These are phyloP conservation scores for Cacatua alba DNA, from an alignment of 2,113 vertebrate species.

Conservation along the genomic window DNA sequence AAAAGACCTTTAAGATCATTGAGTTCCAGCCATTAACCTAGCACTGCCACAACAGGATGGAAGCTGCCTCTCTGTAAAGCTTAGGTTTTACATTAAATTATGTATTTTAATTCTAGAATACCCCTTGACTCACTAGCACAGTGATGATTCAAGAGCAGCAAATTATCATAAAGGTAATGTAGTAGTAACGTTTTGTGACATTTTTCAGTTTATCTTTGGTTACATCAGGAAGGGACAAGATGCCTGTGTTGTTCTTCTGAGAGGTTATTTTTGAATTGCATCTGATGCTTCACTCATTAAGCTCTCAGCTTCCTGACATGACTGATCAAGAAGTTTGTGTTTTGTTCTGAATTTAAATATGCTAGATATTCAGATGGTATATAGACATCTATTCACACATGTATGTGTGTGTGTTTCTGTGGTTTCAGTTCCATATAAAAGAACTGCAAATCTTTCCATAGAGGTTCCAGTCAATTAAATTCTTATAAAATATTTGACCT, in stretches of 20 bases:
- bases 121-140: neutral
- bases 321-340: neutral
- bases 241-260: neutral
- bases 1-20: neutral
- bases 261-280: neutral
- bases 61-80: neutral
- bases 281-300: neutral
- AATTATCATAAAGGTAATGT: neutral
- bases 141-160: neutral
- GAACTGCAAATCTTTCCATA: neutral
- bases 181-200: neutral
- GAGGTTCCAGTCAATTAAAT: neutral
- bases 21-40: neutral
- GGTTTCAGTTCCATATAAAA: neutral
- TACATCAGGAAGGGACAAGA: neutral
- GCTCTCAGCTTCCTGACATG: neutral
- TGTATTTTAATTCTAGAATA: neutral
- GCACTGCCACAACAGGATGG: neutral
- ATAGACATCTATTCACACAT: neutral
- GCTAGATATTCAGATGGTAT: neutral
- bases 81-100: neutral
- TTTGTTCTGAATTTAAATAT: neutral
- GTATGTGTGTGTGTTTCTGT: neutral
- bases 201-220: neutral
- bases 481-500: neutral